Evolutionary conservation across 1,140 invertebrate genomes (phyloP).

Genomic region (Onthophagus taurus): DNA sequence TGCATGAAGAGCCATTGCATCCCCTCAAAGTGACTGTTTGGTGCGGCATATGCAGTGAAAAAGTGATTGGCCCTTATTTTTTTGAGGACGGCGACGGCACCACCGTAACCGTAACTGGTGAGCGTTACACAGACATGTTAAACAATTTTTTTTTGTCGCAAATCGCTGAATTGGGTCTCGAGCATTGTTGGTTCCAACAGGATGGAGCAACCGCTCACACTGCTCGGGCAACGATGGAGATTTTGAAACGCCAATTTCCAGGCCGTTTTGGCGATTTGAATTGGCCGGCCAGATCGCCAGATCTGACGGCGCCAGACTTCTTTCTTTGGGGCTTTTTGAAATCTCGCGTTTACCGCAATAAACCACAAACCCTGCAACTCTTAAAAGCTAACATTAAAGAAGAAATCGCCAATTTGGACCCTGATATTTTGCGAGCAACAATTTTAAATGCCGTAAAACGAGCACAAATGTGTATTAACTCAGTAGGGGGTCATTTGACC

Average conservation of each 20-base stretch:
- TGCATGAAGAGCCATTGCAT: no score
- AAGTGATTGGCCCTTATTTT: no score
- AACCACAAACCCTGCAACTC: conserved; percentile 24
- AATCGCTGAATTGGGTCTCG: conserved; percentile 12
- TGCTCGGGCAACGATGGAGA: conserved; percentile 18
- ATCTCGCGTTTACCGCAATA: conserved; percentile 23
- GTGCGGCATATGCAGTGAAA: no score
- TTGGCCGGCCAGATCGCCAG: conserved; percentile 30
- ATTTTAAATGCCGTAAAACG: no score
- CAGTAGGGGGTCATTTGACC: no score
- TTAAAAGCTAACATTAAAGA: conserved; percentile 25
- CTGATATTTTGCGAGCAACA: no score
- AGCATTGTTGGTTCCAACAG: conserved; percentile 15
- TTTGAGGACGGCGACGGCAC: no score
- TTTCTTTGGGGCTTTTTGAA: conserved; percentile 28
- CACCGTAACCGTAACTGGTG: no score
- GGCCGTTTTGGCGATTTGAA: conserved; percentile 22
- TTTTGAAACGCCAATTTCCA: conserved; percentile 19
- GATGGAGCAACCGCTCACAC: conserved; percentile 23
- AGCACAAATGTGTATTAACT: no score
- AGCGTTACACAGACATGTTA: no score
- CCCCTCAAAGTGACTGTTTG: no score
- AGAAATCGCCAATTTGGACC: conserved; percentile 16
- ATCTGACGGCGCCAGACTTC: conserved; percentile 33
- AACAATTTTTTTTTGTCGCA: conserved; percentile 14